Evolutionary conservation across 2,888 invertebrate species (phyloP), one percentile per base, ranked within the genome.

Genomic region (Koerneria pararmatus): DNA sequence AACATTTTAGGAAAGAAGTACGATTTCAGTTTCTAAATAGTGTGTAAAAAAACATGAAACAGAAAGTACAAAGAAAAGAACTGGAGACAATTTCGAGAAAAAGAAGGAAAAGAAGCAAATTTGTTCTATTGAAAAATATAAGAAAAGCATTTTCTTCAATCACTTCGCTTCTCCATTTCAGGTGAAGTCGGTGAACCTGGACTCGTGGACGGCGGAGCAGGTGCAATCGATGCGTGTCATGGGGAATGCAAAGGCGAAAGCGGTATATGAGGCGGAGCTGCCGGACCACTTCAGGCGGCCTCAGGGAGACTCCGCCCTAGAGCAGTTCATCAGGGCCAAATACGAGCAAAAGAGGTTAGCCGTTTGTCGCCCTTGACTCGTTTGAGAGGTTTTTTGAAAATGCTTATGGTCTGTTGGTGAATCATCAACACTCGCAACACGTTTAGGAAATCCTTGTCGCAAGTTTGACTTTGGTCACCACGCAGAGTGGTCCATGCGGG

Each of bases 131-230:
- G n/a, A n/a, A n/a, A n/a, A n/a, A n/a, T n/a, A n/a, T n/a, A n/a
- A n/a, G n/a, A n/a, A n/a, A n/a, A n/a, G n/a, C n/a, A n/a, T n/a
- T n/a, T n/a, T n/a, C n/a, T n/a, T n/a, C n/a, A n/a, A n/a, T n/a
- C n/a, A n/a, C n/a, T n/a, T n/a, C n/a, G 31, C 35, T 41, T 31
- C 22, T 2, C n/a, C n/a, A 15, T 66, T 69, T 57, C 35, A 82
- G 80, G 97, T 98, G 66, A 95, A 95, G 86, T 95, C 95, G 59
- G 95, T 98, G 71, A 97, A 95, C 85, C 87, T 98, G 71, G 98
- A 98, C 86, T 88, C 93, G 49, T 98, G 98, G 98, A 95, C 94
- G 8, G 92, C 95, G 0, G 95, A 97, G 84, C 98, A 98, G 89
- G 91, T 95, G 74, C 92, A 90, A 81, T 89, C 89, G 85, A 86